Evolutionary conservation across 2,888 invertebrate genomes (phyloP).

Genomic region (Tortricodes alternella): DNA sequence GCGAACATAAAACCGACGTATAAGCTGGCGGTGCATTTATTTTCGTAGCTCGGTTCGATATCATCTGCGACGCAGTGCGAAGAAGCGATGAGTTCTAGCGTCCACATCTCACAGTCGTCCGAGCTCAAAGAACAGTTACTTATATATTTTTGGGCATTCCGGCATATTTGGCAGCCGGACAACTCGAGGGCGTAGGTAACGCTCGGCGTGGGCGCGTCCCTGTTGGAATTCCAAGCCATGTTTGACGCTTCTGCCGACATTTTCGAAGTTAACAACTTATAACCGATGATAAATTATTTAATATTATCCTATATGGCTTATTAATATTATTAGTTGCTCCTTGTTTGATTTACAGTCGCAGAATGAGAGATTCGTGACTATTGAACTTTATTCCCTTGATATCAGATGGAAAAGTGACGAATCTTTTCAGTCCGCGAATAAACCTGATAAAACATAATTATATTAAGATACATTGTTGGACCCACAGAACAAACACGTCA

Average conservation of each 20-base stretch:
- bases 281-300: neutral
- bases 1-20: conserved; percentile 37
- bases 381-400: too few species aligned
- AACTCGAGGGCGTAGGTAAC: conserved; percentile 42
- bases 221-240: neutral
- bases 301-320: neutral
- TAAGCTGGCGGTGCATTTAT: conserved; percentile 34
- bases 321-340: neutral
- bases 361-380: neutral
- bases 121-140: conserved; percentile 58
- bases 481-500: too few species aligned
- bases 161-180: conserved; percentile 46
- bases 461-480: too few species aligned
- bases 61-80: conserved; percentile 38
- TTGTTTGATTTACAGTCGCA: neutral
- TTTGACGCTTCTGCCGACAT: neutral
- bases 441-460: too few species aligned
- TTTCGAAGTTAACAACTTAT: neutral
- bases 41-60: conserved; percentile 38
- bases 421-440: too few species aligned
- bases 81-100: conserved; percentile 44
- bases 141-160: conserved; percentile 66
- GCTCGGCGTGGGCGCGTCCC: conserved; percentile 40
- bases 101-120: conserved; percentile 48
- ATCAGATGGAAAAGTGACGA: too few species aligned